phyloP scores from a whole-genome alignment of 1,140 invertebrate genomes.

The Sinella curviseta region DNA sequence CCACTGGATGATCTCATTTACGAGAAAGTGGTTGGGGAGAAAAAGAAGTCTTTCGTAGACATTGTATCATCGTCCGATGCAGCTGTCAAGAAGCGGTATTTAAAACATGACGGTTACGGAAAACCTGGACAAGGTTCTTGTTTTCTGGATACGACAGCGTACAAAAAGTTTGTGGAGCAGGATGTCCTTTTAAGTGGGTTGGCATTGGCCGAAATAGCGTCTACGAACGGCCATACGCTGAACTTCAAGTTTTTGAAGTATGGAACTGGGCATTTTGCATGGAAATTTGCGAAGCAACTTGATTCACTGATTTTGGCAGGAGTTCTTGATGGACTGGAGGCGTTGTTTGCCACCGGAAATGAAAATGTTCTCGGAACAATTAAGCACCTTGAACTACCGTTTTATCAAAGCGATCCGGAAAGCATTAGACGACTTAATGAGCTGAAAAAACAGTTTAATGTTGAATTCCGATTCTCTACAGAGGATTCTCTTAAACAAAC shows the following conservation, averaged over 20 bases:
- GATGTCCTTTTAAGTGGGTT: slow-evolving; percentile 30
- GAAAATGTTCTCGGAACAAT: background rate
- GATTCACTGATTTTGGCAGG: slow-evolving; percentile 15
- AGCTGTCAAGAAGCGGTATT: background rate
- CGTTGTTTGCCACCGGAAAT: background rate
- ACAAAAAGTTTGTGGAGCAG: slow-evolving; percentile 30
- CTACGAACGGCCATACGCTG: background rate
- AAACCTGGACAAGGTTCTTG: slow-evolving; percentile 6
- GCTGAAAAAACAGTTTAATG: slow-evolving; percentile 10
- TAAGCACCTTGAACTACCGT: slow-evolving; percentile 34
- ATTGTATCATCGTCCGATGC: background rate
- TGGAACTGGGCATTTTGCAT: slow-evolving; percentile 36
- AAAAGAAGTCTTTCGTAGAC: slow-evolving; percentile 25
- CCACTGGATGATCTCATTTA: slow-evolving; percentile 29
- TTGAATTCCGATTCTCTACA: background rate
- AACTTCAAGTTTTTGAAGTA: slow-evolving; percentile 40
- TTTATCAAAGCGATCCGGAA: slow-evolving; percentile 8
- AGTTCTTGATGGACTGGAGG: slow-evolving; percentile 31
- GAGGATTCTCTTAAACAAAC: slow-evolving; percentile 36
- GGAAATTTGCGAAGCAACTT: slow-evolving; percentile 9
- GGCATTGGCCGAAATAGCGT: slow-evolving; percentile 25
- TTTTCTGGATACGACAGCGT: slow-evolving; percentile 28
- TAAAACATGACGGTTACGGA: background rate
- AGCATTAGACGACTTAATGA: background rate
- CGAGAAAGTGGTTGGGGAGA: slow-evolving; percentile 37